Percentiles rank a stretch among this genome's conserved stretches.
These are phyloP conservation scores for Trilocha varians DNA, from an alignment of 2,888 invertebrate genomes.

Conservation along the genomic window DNA sequence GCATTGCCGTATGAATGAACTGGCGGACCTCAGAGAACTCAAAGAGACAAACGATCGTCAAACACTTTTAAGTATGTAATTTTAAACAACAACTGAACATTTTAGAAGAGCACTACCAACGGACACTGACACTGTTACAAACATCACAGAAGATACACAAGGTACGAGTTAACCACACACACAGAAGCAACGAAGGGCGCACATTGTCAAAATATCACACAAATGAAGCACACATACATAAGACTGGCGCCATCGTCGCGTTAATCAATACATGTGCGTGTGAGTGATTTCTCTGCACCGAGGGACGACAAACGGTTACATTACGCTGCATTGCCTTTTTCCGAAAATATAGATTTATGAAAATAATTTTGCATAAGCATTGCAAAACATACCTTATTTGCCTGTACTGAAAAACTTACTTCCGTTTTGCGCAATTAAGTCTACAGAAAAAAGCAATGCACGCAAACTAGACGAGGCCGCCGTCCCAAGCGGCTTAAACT, in stretches of 20 bases:
- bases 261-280: conserved; percentile 80
- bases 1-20: conserved; percentile 54
- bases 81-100: conserved; percentile 44
- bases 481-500: conserved; percentile 60
- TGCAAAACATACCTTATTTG: conserved; percentile 21
- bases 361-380: conserved; percentile 1
- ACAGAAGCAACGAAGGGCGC: conserved; percentile 42
- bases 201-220: conserved; percentile 44
- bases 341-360: conserved; percentile 20
- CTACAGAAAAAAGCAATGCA: conserved; percentile 62
- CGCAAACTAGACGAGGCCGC: conserved; percentile 40
- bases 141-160: conserved; percentile 66
- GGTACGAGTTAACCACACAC: conserved; percentile 53
- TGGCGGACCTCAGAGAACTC: conserved; percentile 55
- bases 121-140: conserved; percentile 62
- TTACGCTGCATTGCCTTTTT: conserved; percentile 38
- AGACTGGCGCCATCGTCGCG: conserved; percentile 65
- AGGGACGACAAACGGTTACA: conserved; percentile 29
- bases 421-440: conserved; percentile 27
- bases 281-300: conserved; percentile 69
- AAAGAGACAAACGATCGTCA: conserved; percentile 45
- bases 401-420: conserved; percentile 35
- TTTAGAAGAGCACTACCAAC: conserved; percentile 50
- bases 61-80: conserved; percentile 42
- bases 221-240: conserved; percentile 58